Conservation (phyloP, 2,888 invertebrate species). For the Ethmia dodecea region DNA sequence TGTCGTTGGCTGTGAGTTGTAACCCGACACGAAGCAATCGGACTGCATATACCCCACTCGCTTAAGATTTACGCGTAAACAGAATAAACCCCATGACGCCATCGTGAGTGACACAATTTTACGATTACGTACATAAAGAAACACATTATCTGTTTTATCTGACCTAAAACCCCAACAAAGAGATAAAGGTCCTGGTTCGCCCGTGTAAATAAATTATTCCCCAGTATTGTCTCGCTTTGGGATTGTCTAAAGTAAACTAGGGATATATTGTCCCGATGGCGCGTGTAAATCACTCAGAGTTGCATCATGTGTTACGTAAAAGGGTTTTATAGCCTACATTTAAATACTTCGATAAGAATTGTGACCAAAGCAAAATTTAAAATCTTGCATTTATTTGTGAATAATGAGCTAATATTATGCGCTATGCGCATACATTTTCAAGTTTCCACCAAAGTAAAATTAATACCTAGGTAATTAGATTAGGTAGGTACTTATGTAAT, state of each 20-base stretch:
- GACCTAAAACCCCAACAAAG: constrained; percentile 63
- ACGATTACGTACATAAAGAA: constrained; percentile 63
- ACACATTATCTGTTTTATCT: constrained; percentile 70
- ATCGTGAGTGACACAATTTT: constrained; percentile 37
- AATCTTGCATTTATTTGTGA: neutral
- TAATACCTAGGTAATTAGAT: no score
- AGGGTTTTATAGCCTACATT: constrained; percentile 63
- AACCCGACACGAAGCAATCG: neutral
- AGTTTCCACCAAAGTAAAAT: no score
- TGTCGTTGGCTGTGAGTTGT: constrained; percentile 7
- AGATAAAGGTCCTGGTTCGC: constrained; percentile 66
- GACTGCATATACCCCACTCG: neutral
- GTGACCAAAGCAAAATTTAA: no score
- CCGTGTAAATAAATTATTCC: constrained; percentile 69
- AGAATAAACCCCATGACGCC: constrained; percentile 55
- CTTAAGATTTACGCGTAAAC: constrained; percentile 33
- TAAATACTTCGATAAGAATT: no score
- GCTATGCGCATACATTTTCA: no score
- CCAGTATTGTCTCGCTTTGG: constrained; percentile 48
- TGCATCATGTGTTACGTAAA: constrained; percentile 52
- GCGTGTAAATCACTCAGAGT: constrained; percentile 59
- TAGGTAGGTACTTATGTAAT: no score
- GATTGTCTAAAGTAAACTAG: constrained; percentile 64
- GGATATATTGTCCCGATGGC: constrained; percentile 49
- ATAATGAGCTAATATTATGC: no score